phyloP scores from a whole-genome alignment of 2,113 vertebrate species.

The Meleagris gallopavo region DNA sequence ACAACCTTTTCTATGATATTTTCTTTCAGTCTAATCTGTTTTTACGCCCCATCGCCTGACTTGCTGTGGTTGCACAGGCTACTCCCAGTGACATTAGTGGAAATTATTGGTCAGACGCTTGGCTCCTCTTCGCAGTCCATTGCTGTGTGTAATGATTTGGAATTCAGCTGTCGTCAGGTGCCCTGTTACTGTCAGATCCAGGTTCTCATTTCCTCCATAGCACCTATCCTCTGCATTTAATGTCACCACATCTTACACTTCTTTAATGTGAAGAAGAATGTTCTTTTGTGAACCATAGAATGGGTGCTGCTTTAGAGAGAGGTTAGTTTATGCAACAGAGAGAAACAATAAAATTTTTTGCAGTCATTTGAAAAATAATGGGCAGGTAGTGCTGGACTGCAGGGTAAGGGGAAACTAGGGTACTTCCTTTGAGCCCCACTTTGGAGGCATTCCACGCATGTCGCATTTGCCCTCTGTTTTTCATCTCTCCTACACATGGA shows the following conservation, averaged over 20 bases:
- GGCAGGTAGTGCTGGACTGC: neutral
- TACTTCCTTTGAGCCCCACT: neutral
- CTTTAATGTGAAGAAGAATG: neutral
- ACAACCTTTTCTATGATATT: neutral
- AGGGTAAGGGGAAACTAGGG: neutral
- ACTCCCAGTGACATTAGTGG: neutral
- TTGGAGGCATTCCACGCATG: neutral
- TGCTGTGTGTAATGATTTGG: neutral
- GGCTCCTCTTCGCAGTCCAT: neutral
- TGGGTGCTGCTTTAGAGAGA: neutral
- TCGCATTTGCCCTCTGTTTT: neutral
- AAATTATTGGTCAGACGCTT: neutral
- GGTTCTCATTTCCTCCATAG: neutral
- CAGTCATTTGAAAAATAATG: neutral
- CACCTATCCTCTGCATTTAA: neutral
- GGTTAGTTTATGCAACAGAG: neutral
- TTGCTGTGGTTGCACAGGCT: neutral
- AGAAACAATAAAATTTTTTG: neutral
- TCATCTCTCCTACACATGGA: too few relatives aligned
- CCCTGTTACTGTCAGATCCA: neutral
- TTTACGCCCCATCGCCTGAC: neutral
- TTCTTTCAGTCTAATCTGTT: neutral
- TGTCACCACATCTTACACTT: neutral
- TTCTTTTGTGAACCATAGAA: neutral
- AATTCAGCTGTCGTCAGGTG: fast-evolving